Base-by-base conservation (phyloP, 2,113 vertebrate genomes). In the Aegithalos caudatus region DNA sequence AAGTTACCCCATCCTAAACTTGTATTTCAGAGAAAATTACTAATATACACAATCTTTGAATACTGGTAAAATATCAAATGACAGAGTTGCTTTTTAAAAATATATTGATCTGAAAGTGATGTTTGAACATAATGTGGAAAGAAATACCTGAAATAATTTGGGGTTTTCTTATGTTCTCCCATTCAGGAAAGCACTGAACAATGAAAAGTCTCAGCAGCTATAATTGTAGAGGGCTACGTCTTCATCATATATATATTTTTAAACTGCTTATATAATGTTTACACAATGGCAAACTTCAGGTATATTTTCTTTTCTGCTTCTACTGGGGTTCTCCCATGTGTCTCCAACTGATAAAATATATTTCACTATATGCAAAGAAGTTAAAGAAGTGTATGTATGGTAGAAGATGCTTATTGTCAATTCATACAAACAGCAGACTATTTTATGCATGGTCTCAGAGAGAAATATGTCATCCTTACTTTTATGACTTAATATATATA, bases 151-250 rank as follows among this genome's bases (percentile, higher is more conserved):
- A 62, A 92, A 45, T 62, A 60, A 81, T 70, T 40, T 14, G 5
- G 9, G 3, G 3, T 31, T 81, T 78, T 56, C 23, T 44, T 54
- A 19, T 9, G 15, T 8, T 67, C 19, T 71, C 7, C 19, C 29
- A 12, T 56, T 47, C 29, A 92, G 38, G 19, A 82, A 81, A 66
- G 14, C 23, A 22, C 29, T 42, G 56, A 81, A 58, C 33, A 53
- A 70, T 17, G 6, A 31, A 23, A 72, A 70, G 7, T 11, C 57
- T 74, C 5, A 4, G 20, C 11, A 42, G 6, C 15, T 72, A 35
- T 29, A 58, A 19, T 42, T 0, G 0, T 10, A 51, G 61, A 78
- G 28, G 31, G n/a, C 16, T 11, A 7, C 9, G 3, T 38, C 13
- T 29, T 29, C 31, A 14, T 29, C 14, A 11, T 45, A 9, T 29